phyloP scores from a whole-genome alignment of 2,797 vertebrate genomes.

The Eulemur coronatus region DNA sequence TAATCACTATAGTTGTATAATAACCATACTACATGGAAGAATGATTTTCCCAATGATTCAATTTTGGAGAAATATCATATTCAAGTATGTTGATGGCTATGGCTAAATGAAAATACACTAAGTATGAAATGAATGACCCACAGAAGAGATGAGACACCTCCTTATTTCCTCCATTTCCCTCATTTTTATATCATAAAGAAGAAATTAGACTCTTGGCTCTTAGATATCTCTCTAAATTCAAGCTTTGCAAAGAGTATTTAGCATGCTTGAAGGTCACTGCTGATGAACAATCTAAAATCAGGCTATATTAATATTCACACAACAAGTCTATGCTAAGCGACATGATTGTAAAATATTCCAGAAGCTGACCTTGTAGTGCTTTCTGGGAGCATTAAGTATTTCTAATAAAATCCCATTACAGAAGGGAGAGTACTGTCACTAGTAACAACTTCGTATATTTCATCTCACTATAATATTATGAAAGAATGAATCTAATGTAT shows the following conservation, averaged over 20 bases:
- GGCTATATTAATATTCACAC: slow-evolving; percentile 68
- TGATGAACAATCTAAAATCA: slow-evolving; percentile 47
- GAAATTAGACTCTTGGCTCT: slow-evolving; percentile 18
- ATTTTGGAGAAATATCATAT: slow-evolving; percentile 20
- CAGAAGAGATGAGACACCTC: not conserved
- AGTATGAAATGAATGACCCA: not conserved
- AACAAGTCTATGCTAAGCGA: slow-evolving; percentile 57
- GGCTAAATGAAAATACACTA: slow-evolving; percentile 38
- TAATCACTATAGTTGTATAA: not conserved
- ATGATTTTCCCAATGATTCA: not conserved
- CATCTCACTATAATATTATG: slow-evolving; percentile 54
- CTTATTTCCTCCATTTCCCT: not conserved
- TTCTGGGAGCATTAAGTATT: slow-evolving; percentile 65
- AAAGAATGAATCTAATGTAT: slow-evolving; percentile 50
- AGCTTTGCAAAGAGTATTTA: slow-evolving; percentile 47
- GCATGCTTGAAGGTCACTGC: slow-evolving; percentile 60
- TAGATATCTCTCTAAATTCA: slow-evolving; percentile 54
- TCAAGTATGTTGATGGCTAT: not conserved
- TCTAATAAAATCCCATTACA: slow-evolving; percentile 66
- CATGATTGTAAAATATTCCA: slow-evolving; percentile 62
- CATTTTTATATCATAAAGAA: slow-evolving; percentile 14
- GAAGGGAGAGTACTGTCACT: slow-evolving; percentile 40
- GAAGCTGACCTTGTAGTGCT: slow-evolving; percentile 29
- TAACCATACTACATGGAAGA: not conserved
- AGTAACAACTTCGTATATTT: slow-evolving; percentile 59